Evolutionary conservation across 1,140 invertebrate species (phyloP).

Genomic region (Panagrolaimus sp.): DNA sequence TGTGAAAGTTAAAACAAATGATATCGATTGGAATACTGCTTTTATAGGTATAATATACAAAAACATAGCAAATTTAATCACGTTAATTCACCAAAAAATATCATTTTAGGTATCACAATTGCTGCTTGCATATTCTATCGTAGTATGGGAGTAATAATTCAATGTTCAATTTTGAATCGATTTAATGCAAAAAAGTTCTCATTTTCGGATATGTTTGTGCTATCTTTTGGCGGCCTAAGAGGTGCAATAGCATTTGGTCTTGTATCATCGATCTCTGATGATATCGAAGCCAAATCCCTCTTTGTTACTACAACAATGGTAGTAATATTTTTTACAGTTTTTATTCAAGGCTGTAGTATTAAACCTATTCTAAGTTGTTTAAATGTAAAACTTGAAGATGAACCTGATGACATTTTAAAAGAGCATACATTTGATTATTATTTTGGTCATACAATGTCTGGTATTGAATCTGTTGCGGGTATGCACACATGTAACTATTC

Average conservation of each 20-base stretch:
- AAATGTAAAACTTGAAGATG: background rate
- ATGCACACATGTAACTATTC: too few species aligned
- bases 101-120: slow-evolving; percentile 86
- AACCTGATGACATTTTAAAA: too few species aligned
- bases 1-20: slow-evolving; percentile 60
- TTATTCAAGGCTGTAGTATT: slow-evolving; percentile 58
- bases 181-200: slow-evolving; percentile 58
- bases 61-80: too few species aligned
- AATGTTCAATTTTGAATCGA: slow-evolving; percentile 51
- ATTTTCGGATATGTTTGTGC: slow-evolving; percentile 61
- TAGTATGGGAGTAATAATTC: slow-evolving; percentile 64
- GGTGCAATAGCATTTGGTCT: slow-evolving; percentile 46
- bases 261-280: slow-evolving; percentile 60
- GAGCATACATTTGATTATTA: slow-evolving; percentile 19
- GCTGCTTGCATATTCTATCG: slow-evolving; percentile 88
- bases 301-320: slow-evolving; percentile 63
- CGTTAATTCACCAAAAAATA: slow-evolving; percentile 73
- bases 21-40: too few species aligned
- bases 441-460: slow-evolving; percentile 45
- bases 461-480: slow-evolving; percentile 35
- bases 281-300: slow-evolving; percentile 58
- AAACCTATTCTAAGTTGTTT: background rate
- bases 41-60: slow-evolving; percentile 66
- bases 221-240: slow-evolving; percentile 42
- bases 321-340: slow-evolving; percentile 64